Base-by-base conservation (phyloP, 2,888 invertebrate genomes). In the Hydraecia micacea region DNA sequence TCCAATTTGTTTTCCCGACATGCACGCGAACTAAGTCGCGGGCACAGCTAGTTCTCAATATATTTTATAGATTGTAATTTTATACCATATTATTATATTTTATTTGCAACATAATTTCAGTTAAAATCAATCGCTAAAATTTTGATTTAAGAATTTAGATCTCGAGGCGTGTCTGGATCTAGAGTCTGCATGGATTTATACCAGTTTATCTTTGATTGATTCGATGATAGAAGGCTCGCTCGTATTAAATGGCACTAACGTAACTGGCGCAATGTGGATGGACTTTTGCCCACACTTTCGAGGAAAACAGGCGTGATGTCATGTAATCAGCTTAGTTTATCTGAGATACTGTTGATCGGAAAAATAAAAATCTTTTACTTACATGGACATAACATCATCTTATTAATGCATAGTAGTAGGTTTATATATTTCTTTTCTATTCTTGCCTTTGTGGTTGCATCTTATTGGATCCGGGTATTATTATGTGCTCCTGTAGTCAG, bases 291-390 rank as follows among this genome's bases (percentile, higher is more conserved):
- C 36, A 65, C 13, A 65, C 13, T 36, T 36, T 65, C 25, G 13
- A 6, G 0, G 21, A 65, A 36, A 32, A 63, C 11, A 28, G 8
- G 39, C 39, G 36, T 36, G 36, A 36, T 36, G 36, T 36, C 36
- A 36, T 36, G 36, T 36, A 36, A 36, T 42, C 42, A 63, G 7
- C 36, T 39, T 36, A 36, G 8, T 36, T 65, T 15, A 8, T 65
- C 2, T 52, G 28, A 28, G 21, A 25, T 36, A n/a, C 25, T 36
- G n/a, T 69, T 13, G 65, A 11, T 55, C 9, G 13, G n/a, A 28
- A 21, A 46, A n/a, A 46, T 70, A 36, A 1, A 71, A 3, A 25
- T 42, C 9, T 25, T 52, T 32, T 74, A 74, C 74, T 74, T 42
- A 74, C 75, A 42, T 18, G 2, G 4, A 25, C 7, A 25, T 28